A percentile compares a stretch with the other conserved stretches of the same genome.
phyloP scores from a whole-genome alignment of 2,113 vertebrate species.

The Sceloporus undulatus region DNA sequence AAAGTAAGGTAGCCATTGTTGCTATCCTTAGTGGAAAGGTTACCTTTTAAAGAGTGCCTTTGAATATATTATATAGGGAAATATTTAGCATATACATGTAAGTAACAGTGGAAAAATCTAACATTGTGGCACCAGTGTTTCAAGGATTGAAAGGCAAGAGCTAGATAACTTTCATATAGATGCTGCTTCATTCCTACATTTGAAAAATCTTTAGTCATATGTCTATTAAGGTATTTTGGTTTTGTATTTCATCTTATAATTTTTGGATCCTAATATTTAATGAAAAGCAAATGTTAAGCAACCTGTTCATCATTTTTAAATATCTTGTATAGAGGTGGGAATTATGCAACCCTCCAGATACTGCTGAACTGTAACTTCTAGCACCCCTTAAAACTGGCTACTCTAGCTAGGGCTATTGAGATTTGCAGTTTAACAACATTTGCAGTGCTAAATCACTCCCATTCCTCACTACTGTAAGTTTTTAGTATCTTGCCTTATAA shows the following conservation, averaged over 20 bases:
- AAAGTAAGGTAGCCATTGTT: not conserved
- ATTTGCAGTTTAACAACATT: too few species aligned
- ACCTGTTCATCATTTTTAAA: not conserved
- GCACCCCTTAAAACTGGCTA: too few species aligned
- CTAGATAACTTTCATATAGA: not conserved
- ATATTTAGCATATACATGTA: not conserved
- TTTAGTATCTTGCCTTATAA: not conserved
- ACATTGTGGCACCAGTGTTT: not conserved
- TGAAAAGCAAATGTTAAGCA: not conserved
- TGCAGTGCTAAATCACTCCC: too few species aligned
- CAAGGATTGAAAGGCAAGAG: not conserved
- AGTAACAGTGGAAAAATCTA: not conserved
- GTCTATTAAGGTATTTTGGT: not conserved
- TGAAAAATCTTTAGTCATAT: not conserved
- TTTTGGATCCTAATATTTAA: not conserved
- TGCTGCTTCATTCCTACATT: not conserved
- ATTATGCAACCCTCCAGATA: too few species aligned
- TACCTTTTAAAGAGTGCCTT: not conserved
- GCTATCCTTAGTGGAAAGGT: not conserved
- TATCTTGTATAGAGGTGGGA: not conserved
- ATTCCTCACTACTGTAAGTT: not conserved
- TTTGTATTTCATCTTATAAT: not conserved
- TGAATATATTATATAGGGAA: not conserved
- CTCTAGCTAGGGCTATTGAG: too few species aligned
- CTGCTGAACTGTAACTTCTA: too few species aligned